Evolutionary conservation across 37 sponge, comb jelly and placozoan species (phyloP).

Genomic region (Lycopodina hypogea): DNA sequence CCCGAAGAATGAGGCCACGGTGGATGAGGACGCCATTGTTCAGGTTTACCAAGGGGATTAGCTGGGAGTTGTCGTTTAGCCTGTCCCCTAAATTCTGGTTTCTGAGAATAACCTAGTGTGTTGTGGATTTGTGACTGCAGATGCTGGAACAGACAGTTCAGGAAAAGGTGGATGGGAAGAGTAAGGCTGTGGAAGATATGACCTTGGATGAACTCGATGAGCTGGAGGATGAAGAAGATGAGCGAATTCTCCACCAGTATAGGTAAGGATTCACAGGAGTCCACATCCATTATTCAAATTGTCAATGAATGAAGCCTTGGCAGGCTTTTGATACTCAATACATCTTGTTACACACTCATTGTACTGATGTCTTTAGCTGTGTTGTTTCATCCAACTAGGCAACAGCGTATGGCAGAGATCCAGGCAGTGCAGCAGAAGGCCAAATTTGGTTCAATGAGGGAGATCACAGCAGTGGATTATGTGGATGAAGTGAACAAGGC

Average conservation of each 20-base stretch:
- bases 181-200: slow-evolving; percentile 90
- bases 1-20: slow-evolving; percentile 71
- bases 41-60: slow-evolving; percentile 25
- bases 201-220: slow-evolving; percentile 94
- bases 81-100: no score
- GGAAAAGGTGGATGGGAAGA: slow-evolving; percentile 33
- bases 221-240: slow-evolving; percentile 97
- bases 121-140: slow-evolving; percentile 7
- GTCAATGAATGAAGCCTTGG: no score
- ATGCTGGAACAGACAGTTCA: slow-evolving; percentile 71
- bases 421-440: slow-evolving; percentile 59
- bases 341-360: background rate
- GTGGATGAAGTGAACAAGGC: slow-evolving; percentile 98
- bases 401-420: slow-evolving; percentile 93
- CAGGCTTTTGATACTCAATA: no score
- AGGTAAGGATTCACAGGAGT: slow-evolving; percentile 64
- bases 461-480: slow-evolving; percentile 91
- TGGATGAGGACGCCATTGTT: slow-evolving; percentile 72
- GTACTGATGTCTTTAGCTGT: background rate
- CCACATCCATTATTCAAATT: no score
- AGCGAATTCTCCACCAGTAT: slow-evolving; percentile 81
- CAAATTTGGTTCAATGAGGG: slow-evolving; percentile 83
- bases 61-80: background rate
- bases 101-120: no score
- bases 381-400: slow-evolving; percentile 56